These are phyloP conservation scores for Sussaba pulchella DNA, from an alignment of 2,888 invertebrate species.

Conservation along the genomic window DNA sequence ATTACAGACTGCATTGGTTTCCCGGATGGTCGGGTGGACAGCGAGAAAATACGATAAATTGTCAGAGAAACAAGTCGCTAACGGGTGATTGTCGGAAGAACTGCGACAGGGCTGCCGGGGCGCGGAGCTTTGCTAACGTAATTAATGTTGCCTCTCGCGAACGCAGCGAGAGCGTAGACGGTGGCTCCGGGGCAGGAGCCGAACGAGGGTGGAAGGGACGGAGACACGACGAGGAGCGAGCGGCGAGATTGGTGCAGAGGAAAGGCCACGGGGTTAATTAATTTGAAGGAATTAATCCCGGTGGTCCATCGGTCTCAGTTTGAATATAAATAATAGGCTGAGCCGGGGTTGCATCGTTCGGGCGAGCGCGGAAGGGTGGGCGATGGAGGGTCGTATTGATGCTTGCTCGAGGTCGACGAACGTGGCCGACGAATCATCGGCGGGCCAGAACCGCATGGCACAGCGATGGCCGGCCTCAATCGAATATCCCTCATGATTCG, in stretches of 20 bases:
- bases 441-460: not conserved
- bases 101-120: not conserved
- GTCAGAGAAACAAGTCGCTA: conserved; percentile 15
- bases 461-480: not conserved
- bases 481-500: not conserved
- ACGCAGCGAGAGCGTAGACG: conserved; percentile 5
- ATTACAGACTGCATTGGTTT: conserved; percentile 2
- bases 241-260: not conserved
- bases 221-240: not conserved
- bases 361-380: not conserved
- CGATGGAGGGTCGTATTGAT: not conserved
- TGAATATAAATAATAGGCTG: conserved; percentile 61
- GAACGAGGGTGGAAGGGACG: not conserved
- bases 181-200: too few species aligned
- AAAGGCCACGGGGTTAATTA: conserved; percentile 49
- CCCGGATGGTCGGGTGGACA: not conserved
- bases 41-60: conserved; percentile 21
- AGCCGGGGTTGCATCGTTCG: conserved; percentile 5
- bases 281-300: conserved; percentile 61
- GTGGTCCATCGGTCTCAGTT: conserved; percentile 53
- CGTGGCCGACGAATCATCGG: not conserved
- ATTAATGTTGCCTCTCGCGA: conserved; percentile 45
- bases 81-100: conserved; percentile 1
- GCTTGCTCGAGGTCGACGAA: not conserved
- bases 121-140: conserved; percentile 38